Base-by-base conservation (phyloP, 2,113 vertebrate genomes). In the Podilymbus podiceps region DNA sequence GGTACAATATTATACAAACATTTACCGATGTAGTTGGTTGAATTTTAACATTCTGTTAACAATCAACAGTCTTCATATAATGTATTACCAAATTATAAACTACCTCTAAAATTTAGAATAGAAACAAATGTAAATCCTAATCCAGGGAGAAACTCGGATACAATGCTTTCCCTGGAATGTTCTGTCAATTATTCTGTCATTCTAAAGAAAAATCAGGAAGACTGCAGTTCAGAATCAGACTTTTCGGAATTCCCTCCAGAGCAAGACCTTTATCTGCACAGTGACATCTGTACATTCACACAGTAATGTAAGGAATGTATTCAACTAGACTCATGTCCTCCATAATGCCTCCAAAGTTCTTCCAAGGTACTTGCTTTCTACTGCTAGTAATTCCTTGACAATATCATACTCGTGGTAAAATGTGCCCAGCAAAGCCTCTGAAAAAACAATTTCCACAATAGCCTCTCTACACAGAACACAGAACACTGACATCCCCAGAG, bases 1-100 rank as follows among this genome's bases (percentile, higher is more conserved):
- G 5, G 5, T 40, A 49, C 1, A 0, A 44, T 53, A 42, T n/a
- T 53, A n/a, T 5, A 33, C 19, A 38, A 42, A 22, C 2, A 7
- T 88, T 49, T 88, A n/a, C 31, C 23, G 38, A 8, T 15, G n/a
- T 2, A 38, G 6, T 2, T 52, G 11, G 19, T 22, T 89, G 30
- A 53, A 73, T 53, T 82, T 20, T 73, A 12, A 71, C 14, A 55
- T 80, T 86, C 24, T 4, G 1, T 6, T 64, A 63, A 94, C 15
- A 38, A 42, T 28, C 46, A 63, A 73, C 11, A 47, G 24, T 19
- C 14, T 71, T 67, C 8, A 5, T 9, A 14, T 13, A 73, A 58
- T 20, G 8, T 40, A 81, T 22, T 38, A 77, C 5, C 33, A 75
- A 87, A 78, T 59, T 24, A 78, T 8, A 49, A 59, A 49, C 2